Base-by-base conservation (phyloP, 2,888 invertebrate genomes). In the Aproaerema taeniolella region DNA sequence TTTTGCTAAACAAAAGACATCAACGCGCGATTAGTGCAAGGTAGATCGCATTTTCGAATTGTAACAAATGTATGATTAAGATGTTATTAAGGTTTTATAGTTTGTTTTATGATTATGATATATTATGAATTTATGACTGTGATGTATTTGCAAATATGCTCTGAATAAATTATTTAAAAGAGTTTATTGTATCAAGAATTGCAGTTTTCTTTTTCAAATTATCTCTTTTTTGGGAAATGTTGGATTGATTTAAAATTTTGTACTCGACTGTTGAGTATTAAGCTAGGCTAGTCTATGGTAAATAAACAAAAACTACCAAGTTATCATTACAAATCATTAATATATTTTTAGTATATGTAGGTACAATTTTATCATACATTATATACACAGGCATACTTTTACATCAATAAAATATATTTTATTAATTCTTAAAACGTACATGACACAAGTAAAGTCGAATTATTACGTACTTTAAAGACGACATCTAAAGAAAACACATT, bases 341-440 rank as follows among this genome's bases (percentile, higher is more conserved):
- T 74, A 74, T 56, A 72, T 71, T 73, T 73, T 78, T 65, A 75
- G 58, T 70, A 72, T 57, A 70, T 43, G 55, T 67, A 72, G 66
- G 67, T 80, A 78, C 67, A 77, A 62, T 74, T 64, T 47, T 68
- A 67, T 73, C 64, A 67, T 80, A 81, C 77, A 80, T 58, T 81
- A 80, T 85, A 66, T 85, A 82, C 74, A 85, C 55, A 63, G 49
- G 51, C 56, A 59, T 50, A 57, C 46, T 38, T 53, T 46, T 49
- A 56, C 45, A 46, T 52, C 48, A 55, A 56, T 52, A 57, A 48
- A 58, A 55, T 55, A 55, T 53, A n/a, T 55, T 51, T 44, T 49
- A 46, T 52, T 25, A 35, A 53, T 31, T 49, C 51, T 59, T 54
- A 54, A 41, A 52, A 50, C 55, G 47, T 55, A 61, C 51, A 67